Evolutionary conservation across 2,113 vertebrate genomes (phyloP), one percentile per base, ranked within the genome.

Genomic region (Oncorhynchus mykiss): DNA sequence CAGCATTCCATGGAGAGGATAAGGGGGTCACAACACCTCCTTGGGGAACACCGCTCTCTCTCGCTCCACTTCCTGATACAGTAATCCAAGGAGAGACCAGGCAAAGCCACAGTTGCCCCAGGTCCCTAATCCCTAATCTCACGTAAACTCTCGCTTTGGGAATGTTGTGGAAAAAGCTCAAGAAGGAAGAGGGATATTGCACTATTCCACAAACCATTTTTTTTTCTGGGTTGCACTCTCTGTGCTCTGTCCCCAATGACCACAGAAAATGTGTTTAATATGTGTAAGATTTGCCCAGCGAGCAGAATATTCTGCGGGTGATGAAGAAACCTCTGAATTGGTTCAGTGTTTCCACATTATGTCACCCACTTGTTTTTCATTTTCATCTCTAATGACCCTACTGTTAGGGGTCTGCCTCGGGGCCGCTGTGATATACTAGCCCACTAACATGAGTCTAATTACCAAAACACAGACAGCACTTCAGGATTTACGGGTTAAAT

Each of bases 331-430:
- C 79, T 66, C 74, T 89, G 86, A 90, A 88, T 88, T 88, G 90
- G 84, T 86, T 93, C 88, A 93, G 78, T 92, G 88, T 93, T 93
- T 93, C 91, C 90, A 92, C 88, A 90, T 90, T 89, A 91, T 91
- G 88, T 92, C 89, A 92, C 83, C 5, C 80, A 70, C 80, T 84
- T 90, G 80, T 92, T 90, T 88, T 87, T 92, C 85, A 80, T 80
- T 84, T 81, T 80, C 76, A 87, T 84, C 80, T 72, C 78, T 88
- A 87, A 88, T 82, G 81, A 83, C 78, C 78, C 84, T 24, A 25
- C 77, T 85, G 82, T 77, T 80, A 82, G 78, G 73, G 84, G 57
- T 18, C 51, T 4, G 67, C 83, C 85, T 82, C 70, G 73, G 68
- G 83, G 81, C 77, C 81, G 70, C 77, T 67, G 59, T 62, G 48